A percentile compares a stretch with the other conserved stretches of the same genome.
Evolutionary conservation across 2,113 vertebrate species (phyloP).

Genomic region (Brachyhypopomus occidentalis): DNA sequence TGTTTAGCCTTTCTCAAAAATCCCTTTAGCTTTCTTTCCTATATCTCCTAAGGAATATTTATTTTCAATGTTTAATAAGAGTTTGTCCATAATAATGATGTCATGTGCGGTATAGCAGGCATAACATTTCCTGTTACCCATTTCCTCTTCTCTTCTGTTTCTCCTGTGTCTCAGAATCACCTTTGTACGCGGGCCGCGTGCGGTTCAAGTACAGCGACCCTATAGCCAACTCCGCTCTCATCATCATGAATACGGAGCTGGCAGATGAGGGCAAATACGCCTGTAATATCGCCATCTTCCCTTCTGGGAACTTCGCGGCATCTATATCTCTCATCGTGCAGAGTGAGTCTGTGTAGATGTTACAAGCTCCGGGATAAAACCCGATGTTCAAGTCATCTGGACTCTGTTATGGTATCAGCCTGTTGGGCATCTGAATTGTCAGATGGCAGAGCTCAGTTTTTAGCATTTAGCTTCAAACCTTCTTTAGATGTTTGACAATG

Average conservation of each 20-base stretch:
- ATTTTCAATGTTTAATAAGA: neutral
- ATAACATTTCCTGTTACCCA: neutral
- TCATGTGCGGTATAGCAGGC: neutral
- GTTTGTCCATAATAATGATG: neutral
- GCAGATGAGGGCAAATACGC: slow-evolving; percentile 67
- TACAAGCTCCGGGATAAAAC: neutral
- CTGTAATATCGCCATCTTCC: slow-evolving; percentile 68
- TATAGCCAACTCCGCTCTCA: slow-evolving; percentile 63
- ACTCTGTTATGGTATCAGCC: too few relatives aligned
- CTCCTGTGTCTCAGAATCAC: slow-evolving; percentile 8
- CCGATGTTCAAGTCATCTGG: neutral
- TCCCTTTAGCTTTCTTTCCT: neutral
- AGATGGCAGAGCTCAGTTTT: too few relatives aligned
- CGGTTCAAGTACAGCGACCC: slow-evolving; percentile 64
- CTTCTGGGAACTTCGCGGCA: slow-evolving; percentile 66
- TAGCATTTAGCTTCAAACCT: too few relatives aligned
- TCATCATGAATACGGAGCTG: slow-evolving; percentile 63
- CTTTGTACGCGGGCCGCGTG: slow-evolving; percentile 45
- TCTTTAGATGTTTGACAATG: too few relatives aligned
- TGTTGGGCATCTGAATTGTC: too few relatives aligned
- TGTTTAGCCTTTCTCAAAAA: neutral
- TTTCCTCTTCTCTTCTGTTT: neutral
- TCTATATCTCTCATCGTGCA: slow-evolving; percentile 64
- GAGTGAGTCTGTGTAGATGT: slow-evolving; percentile 67
- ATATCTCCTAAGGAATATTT: neutral